These are phyloP conservation scores for Opisthocomus hoazin DNA, from an alignment of 2,113 vertebrate genomes.

Conservation along the genomic window DNA sequence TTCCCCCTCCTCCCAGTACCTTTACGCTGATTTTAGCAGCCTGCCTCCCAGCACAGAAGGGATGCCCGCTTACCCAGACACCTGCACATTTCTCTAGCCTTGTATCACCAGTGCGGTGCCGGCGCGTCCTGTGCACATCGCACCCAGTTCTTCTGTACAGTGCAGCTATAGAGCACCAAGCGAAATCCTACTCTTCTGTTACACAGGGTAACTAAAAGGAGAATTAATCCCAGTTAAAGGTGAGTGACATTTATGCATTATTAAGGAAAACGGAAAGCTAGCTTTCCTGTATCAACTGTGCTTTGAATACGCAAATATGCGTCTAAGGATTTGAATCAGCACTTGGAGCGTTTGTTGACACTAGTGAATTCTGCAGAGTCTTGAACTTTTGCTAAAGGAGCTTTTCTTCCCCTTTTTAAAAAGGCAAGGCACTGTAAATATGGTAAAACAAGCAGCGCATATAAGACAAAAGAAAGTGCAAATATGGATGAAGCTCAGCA, in stretches of 20 bases:
- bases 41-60: background rate
- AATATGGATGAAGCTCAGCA: slow-evolving; percentile 25
- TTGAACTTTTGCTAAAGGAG: slow-evolving; percentile 39
- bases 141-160: background rate
- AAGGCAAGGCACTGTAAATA: slow-evolving; percentile 8
- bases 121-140: fast-evolving
- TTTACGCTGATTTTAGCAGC: background rate
- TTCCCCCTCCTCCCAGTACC: background rate
- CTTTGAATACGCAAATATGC: background rate
- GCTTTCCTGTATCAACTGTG: slow-evolving; percentile 3
- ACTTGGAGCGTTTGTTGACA: slow-evolving; percentile 16
- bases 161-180: background rate
- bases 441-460: background rate
- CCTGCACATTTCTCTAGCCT: background rate
- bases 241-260: slow-evolving; percentile 47
- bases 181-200: background rate
- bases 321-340: slow-evolving; percentile 19
- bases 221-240: slow-evolving; percentile 8
- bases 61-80: background rate
- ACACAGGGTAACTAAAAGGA: background rate
- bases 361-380: slow-evolving; percentile 42
- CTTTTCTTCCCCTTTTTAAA: slow-evolving; percentile 36
- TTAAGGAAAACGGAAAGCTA: background rate
- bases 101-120: background rate
- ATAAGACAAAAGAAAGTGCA: background rate